Evolutionary conservation across 2,113 vertebrate genomes (phyloP), one percentile per base, ranked within the genome.

Genomic region (Syrmaticus mikado): DNA sequence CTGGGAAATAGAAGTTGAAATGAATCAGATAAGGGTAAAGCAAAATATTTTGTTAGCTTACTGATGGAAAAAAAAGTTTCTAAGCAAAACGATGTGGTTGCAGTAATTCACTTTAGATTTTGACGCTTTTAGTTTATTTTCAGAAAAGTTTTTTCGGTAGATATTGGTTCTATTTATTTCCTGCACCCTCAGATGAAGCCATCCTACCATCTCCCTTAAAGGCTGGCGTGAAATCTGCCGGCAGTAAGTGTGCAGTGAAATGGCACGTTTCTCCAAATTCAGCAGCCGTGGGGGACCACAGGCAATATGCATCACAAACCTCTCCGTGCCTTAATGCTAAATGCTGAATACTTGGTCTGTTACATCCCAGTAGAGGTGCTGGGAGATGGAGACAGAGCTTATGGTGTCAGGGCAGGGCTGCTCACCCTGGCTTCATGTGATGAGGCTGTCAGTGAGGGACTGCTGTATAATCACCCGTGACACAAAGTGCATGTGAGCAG

Each of bases 121-220:
- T 87, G 84, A 62, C 58, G 66, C 53, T 76, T 93, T 91, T 67
- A 73, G 84, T 95, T 92, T 83, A 73, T 91, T 91, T 94, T 74
- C 66, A 62, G 75, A 79, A 85, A 94, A 87, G 32, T 65, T 64
- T 61, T 85, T 71, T 45, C 55, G 28, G 60, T 74, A 87, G 52
- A 72, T 90, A 82, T 79, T 5, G 4, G 57, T 72, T 89, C 73
- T 81, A 19, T 92, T 89, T 92, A 57, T 93, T 89, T 62, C 78
- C 60, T 65, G 40, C 82, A 73, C 48, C 70, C 66, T 68, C 71
- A 91, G 75, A 70, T 66, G 68, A 89, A 87, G 75, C 80, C 45
- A 52, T 81, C 66, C 65, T 92, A 74, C 65, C 41, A 46, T 75
- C 87, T 94, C 25, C 65, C 55, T 66, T 87, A 64, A 90, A 94